Conservation (phyloP, 2,797 vertebrate genomes). For the Malurus leucopterus region DNA sequence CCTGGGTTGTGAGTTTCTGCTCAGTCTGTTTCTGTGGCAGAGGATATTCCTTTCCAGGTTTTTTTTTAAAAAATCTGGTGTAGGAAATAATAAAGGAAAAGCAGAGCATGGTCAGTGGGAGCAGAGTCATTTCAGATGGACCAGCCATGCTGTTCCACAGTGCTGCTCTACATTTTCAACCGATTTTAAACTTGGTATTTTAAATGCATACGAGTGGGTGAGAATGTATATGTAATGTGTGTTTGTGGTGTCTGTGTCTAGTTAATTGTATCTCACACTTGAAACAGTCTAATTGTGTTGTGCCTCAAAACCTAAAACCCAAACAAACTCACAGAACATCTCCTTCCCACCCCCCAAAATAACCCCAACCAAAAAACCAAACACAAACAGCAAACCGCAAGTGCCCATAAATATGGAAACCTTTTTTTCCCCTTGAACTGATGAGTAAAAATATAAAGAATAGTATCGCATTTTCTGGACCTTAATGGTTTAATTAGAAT, state of each 20-base stretch:
- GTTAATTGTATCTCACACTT: not conserved
- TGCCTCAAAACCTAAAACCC: not conserved
- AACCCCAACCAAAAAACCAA: not conserved
- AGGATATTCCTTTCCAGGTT: not conserved
- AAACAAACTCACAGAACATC: not conserved
- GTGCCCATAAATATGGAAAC: not conserved
- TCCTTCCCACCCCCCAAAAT: not conserved
- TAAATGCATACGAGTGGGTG: constrained; percentile 15
- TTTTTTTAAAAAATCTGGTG: too few species aligned
- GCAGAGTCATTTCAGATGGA: not conserved
- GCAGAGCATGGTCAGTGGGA: not conserved
- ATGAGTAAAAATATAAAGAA: not conserved
- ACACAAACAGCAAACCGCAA: not conserved
- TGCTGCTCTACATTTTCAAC: not conserved
- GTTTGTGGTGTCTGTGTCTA: constrained; percentile 28
- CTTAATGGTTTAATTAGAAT: not conserved
- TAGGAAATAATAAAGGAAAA: not conserved
- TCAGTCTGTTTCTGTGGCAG: not conserved
- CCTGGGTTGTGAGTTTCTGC: not conserved
- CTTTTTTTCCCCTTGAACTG: not conserved
- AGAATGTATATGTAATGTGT: not conserved
- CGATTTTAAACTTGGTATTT: not conserved
- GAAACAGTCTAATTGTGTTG: not conserved
- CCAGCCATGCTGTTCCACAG: not conserved
- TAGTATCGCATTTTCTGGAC: not conserved